Conservation (phyloP, 2,113 vertebrate genomes). For the Calidris pugnax region DNA sequence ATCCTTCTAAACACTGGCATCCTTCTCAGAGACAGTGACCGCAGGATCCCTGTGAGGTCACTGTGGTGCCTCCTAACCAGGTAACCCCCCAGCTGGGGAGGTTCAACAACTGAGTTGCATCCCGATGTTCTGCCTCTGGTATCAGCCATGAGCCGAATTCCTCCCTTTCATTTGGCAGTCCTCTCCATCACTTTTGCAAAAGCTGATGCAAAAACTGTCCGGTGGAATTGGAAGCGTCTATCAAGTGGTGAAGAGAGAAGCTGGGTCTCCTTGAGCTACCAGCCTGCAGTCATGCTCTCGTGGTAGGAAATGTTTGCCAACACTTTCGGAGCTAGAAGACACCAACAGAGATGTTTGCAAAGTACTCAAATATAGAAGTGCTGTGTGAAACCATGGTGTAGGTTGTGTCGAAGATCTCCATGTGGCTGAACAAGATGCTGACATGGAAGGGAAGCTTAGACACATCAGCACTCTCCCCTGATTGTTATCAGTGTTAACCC, state of each 20-base stretch:
- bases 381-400: neutral
- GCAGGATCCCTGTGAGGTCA: neutral
- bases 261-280: neutral
- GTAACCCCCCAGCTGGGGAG: neutral
- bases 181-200: neutral
- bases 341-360: neutral
- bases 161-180: neutral
- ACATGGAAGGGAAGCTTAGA: neutral
- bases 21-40: neutral
- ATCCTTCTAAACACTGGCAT: accelerated
- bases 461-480: neutral
- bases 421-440: neutral
- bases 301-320: neutral
- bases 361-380: neutral
- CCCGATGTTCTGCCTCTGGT: neutral
- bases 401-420: neutral
- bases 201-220: neutral
- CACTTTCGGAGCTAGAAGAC: neutral
- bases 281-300: neutral
- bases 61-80: neutral
- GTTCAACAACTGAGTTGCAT: neutral
- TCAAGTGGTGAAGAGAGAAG: neutral
- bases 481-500: neutral
- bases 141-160: accelerated
- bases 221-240: neutral